These are phyloP conservation scores for Herpailurus yagouaroundi DNA, from an alignment of 2,113 vertebrate genomes.

Conservation along the genomic window DNA sequence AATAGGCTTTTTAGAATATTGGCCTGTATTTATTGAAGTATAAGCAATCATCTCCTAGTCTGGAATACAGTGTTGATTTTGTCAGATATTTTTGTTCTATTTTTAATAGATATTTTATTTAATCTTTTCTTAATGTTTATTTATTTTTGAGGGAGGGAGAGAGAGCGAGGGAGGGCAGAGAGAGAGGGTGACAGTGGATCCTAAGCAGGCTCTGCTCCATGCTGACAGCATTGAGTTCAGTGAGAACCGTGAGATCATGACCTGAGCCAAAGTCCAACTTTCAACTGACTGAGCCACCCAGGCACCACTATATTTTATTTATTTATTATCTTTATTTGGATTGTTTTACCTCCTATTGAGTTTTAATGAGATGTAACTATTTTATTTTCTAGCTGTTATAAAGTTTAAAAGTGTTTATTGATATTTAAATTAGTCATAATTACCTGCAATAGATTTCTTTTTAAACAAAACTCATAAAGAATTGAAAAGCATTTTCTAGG, in stretches of 20 bases:
- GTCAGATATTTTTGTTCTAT: neutral
- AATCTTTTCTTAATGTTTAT: neutral
- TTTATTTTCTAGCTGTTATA: conserved; percentile 54
- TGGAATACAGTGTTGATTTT: neutral
- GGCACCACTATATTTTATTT: neutral
- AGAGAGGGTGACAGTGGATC: too few species aligned
- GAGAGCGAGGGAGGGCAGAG: too few species aligned
- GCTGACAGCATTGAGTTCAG: too few species aligned
- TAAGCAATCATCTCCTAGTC: neutral
- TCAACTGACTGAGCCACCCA: too few species aligned
- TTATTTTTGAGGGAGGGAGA: too few species aligned
- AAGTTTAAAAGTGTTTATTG: conserved; percentile 24
- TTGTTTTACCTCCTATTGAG: conserved; percentile 28
- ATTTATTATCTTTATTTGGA: neutral
- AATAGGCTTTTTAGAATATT: neutral
- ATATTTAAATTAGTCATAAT: conserved; percentile 57
- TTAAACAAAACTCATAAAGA: conserved; percentile 38
- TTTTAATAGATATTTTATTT: conserved; percentile 26
- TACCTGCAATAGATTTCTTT: conserved; percentile 43
- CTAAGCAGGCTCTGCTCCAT: too few species aligned
- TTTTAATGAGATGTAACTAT: conserved; percentile 54
- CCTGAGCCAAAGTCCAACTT: too few species aligned
- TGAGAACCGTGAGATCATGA: too few species aligned
- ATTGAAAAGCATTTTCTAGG: neutral
- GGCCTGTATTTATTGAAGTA: neutral